Evolutionary conservation across 2,888 invertebrate species (phyloP), one percentile per base, ranked within the genome.

Genomic region (Lepidocyrtinus sp.): DNA sequence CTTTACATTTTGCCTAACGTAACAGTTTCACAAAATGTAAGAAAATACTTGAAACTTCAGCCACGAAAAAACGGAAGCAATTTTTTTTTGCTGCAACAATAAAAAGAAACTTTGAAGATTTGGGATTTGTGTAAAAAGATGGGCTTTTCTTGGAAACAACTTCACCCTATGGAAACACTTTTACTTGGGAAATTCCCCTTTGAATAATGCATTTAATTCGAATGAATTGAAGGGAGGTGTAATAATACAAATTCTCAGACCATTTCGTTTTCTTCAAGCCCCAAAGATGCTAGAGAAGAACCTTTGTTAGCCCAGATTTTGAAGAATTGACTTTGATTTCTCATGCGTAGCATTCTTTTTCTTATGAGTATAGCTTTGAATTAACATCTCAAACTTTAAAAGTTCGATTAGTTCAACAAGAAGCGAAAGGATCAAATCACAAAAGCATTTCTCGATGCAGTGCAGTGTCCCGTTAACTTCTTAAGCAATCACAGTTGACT

Each of bases 401-500:
- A 36, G 36, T 36, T 36, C 12, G 36, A 36, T 36, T 36, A 36
- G 5, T 36, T 36, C 12, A n/a, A 5, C 36, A 7, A 36, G 36
- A 36, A 12, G 36, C 12, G 36, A 12, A 12, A 7, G 36, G 36
- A 36, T 36, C 5, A 36, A 36, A 12, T 12, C 36, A 36, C 36
- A 36, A 36, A 36, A 7, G 36, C 36, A 36, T 36, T 36, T 36
- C 12, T 36, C 36, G 36, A 36, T 36, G 12, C 12, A n/a, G n/a
- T n/a, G n/a, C n/a, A n/a, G 5, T 36, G 12, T 36, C 5, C 36
- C 5, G 5, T 36, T 36, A 36, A 36, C 26, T 25, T 26, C 26
- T 64, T 5, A 26, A 62, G 26, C 9, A 25, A 24, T 50, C 36
- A 36, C 36, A 12, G 36, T 68, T 68, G 68, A 68, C 22, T 69